A percentile compares a stretch with the other conserved stretches of the same genome.
Evolutionary conservation across 2,797 vertebrate genomes (phyloP).

Genomic region (Sebastes taczanowskii): DNA sequence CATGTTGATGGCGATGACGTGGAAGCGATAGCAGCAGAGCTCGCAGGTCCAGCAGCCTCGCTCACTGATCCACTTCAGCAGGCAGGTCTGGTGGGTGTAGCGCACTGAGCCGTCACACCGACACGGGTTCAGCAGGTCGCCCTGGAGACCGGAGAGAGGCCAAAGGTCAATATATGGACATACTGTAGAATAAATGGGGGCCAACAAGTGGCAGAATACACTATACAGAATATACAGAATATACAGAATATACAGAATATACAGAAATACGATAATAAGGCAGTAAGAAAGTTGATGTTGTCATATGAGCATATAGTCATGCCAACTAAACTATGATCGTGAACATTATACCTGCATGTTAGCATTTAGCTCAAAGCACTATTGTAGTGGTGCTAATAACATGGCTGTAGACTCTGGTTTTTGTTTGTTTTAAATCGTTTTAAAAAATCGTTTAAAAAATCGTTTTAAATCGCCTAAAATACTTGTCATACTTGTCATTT

Average conservation of each 20-base stretch:
- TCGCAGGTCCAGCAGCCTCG: slow-evolving; percentile 95
- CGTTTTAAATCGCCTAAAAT: no score
- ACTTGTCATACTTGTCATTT: no score
- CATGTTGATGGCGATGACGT: slow-evolving; percentile 94
- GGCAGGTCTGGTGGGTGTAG: slow-evolving; percentile 93
- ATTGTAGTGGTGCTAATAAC: no score
- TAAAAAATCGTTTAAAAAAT: no score
- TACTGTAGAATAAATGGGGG: neutral
- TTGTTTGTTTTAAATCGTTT: no score
- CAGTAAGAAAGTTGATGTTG: no score
- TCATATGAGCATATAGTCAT: neutral
- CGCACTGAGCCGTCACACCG: slow-evolving; percentile 94
- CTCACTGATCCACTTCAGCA: slow-evolving; percentile 98
- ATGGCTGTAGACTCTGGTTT: no score
- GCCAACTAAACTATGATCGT: neutral
- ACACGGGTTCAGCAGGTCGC: slow-evolving; percentile 92
- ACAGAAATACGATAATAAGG: no score
- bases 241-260: no score
- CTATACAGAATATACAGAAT: no score
- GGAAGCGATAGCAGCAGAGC: slow-evolving; percentile 95
- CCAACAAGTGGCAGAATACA: neutral
- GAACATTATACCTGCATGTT: neutral
- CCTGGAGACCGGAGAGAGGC: slow-evolving; percentile 71
- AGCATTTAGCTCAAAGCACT: neutral
- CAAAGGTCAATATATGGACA: neutral